These are phyloP conservation scores for Xestoiulus laeticollis DNA, from an alignment of 2,888 invertebrate genomes.

Conservation along the genomic window DNA sequence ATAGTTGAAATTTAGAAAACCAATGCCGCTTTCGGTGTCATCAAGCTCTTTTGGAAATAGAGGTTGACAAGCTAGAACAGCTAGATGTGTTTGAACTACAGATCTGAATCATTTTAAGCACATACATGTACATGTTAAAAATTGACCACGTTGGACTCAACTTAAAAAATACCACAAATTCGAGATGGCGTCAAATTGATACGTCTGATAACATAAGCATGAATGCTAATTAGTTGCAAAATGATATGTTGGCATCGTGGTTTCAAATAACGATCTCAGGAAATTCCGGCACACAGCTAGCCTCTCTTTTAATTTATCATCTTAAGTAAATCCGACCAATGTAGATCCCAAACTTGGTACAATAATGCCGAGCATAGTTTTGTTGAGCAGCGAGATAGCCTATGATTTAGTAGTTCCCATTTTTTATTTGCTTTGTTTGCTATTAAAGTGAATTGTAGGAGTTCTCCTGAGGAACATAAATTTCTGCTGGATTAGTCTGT, in stretches of 20 bases:
- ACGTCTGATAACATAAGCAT: not conserved
- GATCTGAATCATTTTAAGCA: not conserved
- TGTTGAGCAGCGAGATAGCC: not conserved
- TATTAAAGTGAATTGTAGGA: constrained; percentile 29
- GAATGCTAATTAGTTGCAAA: not conserved
- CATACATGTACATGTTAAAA: not conserved
- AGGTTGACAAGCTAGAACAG: not conserved
- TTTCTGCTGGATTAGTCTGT: constrained; percentile 42
- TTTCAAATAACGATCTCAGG: not conserved
- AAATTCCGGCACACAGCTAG: not conserved
- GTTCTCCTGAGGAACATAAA: constrained; percentile 45
- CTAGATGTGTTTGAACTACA: not conserved
- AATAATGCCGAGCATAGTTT: constrained; percentile 22
- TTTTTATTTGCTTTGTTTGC: constrained; percentile 28
- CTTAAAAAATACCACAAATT: not conserved
- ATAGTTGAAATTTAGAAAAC: not conserved
- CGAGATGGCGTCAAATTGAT: not conserved
- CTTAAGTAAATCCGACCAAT: not conserved
- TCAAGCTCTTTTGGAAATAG: not conserved
- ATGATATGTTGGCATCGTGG: not conserved
- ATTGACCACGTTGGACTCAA: too few relatives aligned
- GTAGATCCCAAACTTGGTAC: constrained; percentile 26
- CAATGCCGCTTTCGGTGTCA: not conserved
- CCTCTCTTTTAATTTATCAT: not conserved
- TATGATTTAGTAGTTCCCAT: constrained; percentile 5